Base-by-base conservation (phyloP, 2,797 vertebrate species). In the Acropternis orthonyx region DNA sequence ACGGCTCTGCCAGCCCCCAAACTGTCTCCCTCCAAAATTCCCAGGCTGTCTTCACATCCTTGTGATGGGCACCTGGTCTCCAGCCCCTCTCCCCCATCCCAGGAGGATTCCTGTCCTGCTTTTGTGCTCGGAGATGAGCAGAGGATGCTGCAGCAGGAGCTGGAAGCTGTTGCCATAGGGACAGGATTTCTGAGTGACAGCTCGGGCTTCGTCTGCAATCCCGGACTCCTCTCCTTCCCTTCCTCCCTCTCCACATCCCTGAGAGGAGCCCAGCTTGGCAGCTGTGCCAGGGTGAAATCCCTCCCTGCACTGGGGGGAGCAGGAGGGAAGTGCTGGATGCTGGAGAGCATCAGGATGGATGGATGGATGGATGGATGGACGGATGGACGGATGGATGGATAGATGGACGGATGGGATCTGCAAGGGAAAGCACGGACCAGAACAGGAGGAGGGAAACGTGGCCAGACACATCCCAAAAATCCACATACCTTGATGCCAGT, bases 121-220 rank as follows among this genome's bases (percentile, higher is more conserved):
- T 81, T 22, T 59, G 41, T 34, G 39, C 80, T 1, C 49, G 21
- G 36, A 19, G 73, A n/a, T 9, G 30, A 19, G 54, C 16, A 12
- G 59, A 34, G 20, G 67, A 52, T 36, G 44, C 76, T 66, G 80
- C 59, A 32, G 68, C 37, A 80, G 58, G 58, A 0, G 15, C 65
- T 54, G 92, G 67, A 22, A 74, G 75, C 80, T 15, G 91, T 95
- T 95, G 92, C 92, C 92, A 95, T 95, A 66, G 87, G 90, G 92
- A 94, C 37, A 41, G 59, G 5, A 39, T 55, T 65, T 55, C n/a
- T 15, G 65, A 89, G 73, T 3, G n/a, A 24, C 93, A 74, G 78
- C 81, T 77, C 5, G 0, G 32, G 43, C 43, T 91, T 36, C 46
- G 5, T 83, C 59, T 37, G 30, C 76, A 51, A 30, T 58, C 88